Percentiles rank a stretch among this genome's conserved stretches.
These are phyloP conservation scores for Stichopus chloronotus DNA, from an alignment of 35 echinoderm and acorn worm genomes.

Conservation along the genomic window DNA sequence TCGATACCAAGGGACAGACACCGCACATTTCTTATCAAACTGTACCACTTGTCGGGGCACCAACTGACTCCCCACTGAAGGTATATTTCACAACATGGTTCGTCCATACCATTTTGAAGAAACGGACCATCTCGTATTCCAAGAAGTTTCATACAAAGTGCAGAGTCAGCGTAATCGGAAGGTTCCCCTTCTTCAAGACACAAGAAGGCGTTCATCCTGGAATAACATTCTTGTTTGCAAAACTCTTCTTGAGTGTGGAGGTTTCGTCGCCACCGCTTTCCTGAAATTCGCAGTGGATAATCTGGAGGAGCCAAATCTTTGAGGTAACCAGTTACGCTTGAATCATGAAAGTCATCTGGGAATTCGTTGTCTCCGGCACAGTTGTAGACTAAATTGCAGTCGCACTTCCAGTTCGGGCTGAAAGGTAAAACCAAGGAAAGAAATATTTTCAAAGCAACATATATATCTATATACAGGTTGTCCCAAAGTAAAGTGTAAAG, in stretches of 20 bases:
- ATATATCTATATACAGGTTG: too few relatives aligned
- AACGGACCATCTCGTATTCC: background rate
- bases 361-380: background rate
- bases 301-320: background rate
- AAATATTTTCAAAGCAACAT: too few relatives aligned
- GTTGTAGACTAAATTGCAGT: background rate
- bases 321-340: background rate
- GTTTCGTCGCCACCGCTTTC: background rate
- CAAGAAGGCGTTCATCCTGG: background rate
- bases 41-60: slow-evolving; percentile 17
- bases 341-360: background rate
- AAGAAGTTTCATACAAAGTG: background rate
- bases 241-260: background rate
- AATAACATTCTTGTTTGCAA: background rate
- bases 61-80: background rate
- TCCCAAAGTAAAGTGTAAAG: too few relatives aligned
- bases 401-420: background rate
- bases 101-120: background rate
- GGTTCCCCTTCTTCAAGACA: background rate
- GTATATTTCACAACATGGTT: slow-evolving; percentile 25
- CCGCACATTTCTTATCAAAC: background rate
- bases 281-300: background rate
- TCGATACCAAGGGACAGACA: too few relatives aligned
- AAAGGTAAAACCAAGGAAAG: background rate
- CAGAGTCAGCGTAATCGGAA: background rate